These are phyloP conservation scores for Etheostoma cragini DNA, from an alignment of 2,113 vertebrate species.

Conservation along the genomic window DNA sequence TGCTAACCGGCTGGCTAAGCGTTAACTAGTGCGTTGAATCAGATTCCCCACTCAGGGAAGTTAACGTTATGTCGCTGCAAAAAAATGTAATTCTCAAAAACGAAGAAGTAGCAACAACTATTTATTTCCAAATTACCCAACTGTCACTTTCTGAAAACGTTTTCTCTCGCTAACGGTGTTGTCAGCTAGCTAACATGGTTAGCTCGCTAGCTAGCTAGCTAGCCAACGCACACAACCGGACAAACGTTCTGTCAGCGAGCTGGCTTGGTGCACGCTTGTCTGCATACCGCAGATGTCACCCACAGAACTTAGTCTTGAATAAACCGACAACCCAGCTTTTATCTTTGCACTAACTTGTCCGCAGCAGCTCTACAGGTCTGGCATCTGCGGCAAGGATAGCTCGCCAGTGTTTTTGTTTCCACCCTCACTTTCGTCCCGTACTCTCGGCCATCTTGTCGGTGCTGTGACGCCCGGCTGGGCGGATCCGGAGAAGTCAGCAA, in stretches of 20 bases:
- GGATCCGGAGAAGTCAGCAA: constrained; percentile 66
- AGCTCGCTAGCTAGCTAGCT: constrained; percentile 69
- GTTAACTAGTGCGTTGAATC: constrained; percentile 16
- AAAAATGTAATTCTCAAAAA: background rate
- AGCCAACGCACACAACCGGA: constrained; percentile 54
- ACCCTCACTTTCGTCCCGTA: constrained; percentile 81
- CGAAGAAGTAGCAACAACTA: background rate
- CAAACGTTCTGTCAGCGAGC: constrained; percentile 56
- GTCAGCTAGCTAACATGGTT: constrained; percentile 77
- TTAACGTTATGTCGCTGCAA: background rate
- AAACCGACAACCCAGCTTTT: background rate
- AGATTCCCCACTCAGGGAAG: background rate
- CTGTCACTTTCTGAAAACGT: constrained; percentile 54
- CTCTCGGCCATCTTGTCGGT: constrained; percentile 86
- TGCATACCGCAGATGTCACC: constrained; percentile 54
- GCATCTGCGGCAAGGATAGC: constrained; percentile 31
- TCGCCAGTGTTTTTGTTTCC: constrained; percentile 79
- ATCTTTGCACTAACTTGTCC: background rate
- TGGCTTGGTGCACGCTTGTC: constrained; percentile 32
- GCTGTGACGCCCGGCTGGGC: constrained; percentile 73
- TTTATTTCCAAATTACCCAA: background rate
- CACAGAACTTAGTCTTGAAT: background rate
- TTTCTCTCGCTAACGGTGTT: constrained; percentile 48
- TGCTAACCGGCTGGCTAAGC: constrained; percentile 30
- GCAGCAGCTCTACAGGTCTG: constrained; percentile 21